These are phyloP conservation scores for Oligia strigilis DNA, from an alignment of 2,888 invertebrate species.

Conservation along the genomic window DNA sequence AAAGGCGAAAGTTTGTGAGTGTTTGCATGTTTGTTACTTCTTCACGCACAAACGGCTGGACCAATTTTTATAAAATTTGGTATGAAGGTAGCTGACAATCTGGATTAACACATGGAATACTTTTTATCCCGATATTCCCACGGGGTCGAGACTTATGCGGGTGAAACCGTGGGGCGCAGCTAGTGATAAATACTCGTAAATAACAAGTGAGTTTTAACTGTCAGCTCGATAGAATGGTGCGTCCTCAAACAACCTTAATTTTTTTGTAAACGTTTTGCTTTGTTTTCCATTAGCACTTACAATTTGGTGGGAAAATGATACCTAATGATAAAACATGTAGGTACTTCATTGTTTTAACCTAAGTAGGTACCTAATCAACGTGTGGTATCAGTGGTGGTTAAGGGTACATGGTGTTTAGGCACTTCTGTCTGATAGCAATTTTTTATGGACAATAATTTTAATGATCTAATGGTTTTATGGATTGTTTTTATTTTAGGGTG, in stretches of 20 bases:
- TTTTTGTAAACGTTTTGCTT: slow-evolving; percentile 33
- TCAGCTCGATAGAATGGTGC: not conserved
- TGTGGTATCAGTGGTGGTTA: not conserved
- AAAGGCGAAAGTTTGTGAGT: too few relatives aligned
- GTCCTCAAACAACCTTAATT: slow-evolving; percentile 26
- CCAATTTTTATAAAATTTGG: too few relatives aligned
- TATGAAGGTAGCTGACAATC: too few relatives aligned
- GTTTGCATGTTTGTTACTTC: too few relatives aligned
- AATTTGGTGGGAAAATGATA: slow-evolving; percentile 18
- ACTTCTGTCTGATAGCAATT: not conserved
- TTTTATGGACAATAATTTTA: not conserved
- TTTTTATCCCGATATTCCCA: too few relatives aligned
- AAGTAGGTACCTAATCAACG: slow-evolving; percentile 3
- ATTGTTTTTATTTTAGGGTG: not conserved
- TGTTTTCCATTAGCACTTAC: slow-evolving; percentile 19
- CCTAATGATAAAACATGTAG: not conserved
- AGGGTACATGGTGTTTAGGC: not conserved
- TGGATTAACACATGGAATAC: too few relatives aligned
- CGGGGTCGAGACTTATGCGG: too few relatives aligned
- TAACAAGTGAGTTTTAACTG: not conserved
- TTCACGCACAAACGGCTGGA: too few relatives aligned
- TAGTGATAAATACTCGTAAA: not conserved
- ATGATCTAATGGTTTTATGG: not conserved
- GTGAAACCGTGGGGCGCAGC: too few relatives aligned
- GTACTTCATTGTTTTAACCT: too few relatives aligned